Percentiles rank a stretch among this genome's conserved stretches.
phyloP scores from a whole-genome alignment of 1,140 invertebrate species.

The Apis dorsata region DNA sequence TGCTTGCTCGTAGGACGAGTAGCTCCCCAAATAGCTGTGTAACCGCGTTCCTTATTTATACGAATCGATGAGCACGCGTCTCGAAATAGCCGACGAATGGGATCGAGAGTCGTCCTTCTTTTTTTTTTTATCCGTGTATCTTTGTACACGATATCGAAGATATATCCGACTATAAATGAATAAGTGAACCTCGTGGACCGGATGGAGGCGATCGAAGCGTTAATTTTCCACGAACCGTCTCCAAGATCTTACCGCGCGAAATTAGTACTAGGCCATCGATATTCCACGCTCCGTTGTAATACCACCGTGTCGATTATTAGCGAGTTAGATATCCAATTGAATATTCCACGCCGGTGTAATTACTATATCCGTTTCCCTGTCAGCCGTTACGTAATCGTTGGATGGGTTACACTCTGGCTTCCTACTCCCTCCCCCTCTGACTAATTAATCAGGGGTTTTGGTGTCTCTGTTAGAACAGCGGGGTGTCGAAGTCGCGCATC shows the following conservation, averaged over 20 bases:
- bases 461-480: background rate
- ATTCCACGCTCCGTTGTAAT: slow-evolving; percentile 67
- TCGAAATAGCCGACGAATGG: no score
- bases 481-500: background rate
- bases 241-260: slow-evolving; percentile 42
- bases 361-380: slow-evolving; percentile 61
- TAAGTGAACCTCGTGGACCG: background rate
- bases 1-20: background rate
- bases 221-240: slow-evolving; percentile 4
- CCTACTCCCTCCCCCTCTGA: background rate
- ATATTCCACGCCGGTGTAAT: slow-evolving; percentile 69
- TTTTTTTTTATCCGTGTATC: no score
- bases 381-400: slow-evolving; percentile 60
- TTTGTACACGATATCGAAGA: no score
- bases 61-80: no score
- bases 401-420: slow-evolving; percentile 37
- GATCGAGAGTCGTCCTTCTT: no score
- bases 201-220: background rate
- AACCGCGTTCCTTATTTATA: no score
- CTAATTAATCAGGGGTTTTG: slow-evolving; percentile 60
- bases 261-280: slow-evolving; percentile 66
- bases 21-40: no score
- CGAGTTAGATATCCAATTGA: slow-evolving; percentile 70
- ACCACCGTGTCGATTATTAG: slow-evolving; percentile 68
- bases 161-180: background rate